Evolutionary conservation across 2,888 invertebrate genomes (phyloP), one percentile per base, ranked within the genome.

Genomic region (Callimorpha dominula): DNA sequence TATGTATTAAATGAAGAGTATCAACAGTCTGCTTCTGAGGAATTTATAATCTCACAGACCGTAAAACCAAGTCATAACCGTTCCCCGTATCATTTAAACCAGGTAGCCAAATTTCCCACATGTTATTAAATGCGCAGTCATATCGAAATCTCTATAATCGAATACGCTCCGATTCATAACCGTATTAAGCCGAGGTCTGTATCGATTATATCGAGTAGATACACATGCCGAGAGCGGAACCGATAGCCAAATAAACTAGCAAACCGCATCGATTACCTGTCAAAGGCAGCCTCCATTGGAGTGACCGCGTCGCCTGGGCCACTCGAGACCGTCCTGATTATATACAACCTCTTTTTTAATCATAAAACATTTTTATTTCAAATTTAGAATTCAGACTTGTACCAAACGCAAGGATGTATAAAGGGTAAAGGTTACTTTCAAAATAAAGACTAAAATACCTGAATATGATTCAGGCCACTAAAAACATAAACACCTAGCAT

Each of bases 221-320:
- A 93, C 93, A 92, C 91, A 90, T 91, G 90, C 91, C 88, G 91
- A 86, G 90, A 90, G 87, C 91, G 91, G 91, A 92, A 90, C 93
- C 93, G 93, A 94, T 95, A 94, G 94, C 95, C 94, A 94, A 95
- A 95, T 95, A 95, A 95, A 95, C 94, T 94, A 94, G 93, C 91
- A 91, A 91, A 91, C 92, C 92, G 88, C 93, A 95, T 95, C 95
- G 95, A 95, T 95, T 95, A 94, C 92, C 95, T 95, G 95, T 94
- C 95, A 95, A 81, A 87, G 90, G 89, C 95, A 95, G 94, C 86
- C 91, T 88, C 87, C 81, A 80, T 78, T 83, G 89, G 89, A 90
- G 88, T 93, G 93, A 93, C 95, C 94, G 90, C 90, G 88, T 87
- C 87, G 87, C 82, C 84, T 52, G 87, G 87, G 84, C 88, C 87